A percentile compares a stretch with the other conserved stretches of the same genome.
Evolutionary conservation across 1,140 invertebrate species (phyloP).

Genomic region (Solen grandis): DNA sequence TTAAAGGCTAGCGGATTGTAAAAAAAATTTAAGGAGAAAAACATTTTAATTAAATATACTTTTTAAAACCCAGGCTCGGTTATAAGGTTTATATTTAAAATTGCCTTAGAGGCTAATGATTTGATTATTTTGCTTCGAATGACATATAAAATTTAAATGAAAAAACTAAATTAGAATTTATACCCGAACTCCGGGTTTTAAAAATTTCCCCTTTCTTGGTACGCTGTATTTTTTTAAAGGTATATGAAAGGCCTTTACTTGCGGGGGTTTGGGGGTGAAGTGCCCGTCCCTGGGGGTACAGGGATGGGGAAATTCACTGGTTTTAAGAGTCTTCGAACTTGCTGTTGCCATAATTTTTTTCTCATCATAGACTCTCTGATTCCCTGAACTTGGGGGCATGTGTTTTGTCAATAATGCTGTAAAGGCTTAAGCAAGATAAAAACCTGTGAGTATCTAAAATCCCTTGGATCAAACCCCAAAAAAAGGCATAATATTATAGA

Average conservation of each 20-base stretch:
- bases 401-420: background rate
- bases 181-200: background rate
- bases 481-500: too few relatives aligned
- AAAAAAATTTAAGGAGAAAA: too few relatives aligned
- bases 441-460: constrained; percentile 3
- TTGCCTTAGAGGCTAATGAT: too few relatives aligned
- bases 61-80: too few relatives aligned
- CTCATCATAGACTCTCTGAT: background rate
- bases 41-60: too few relatives aligned
- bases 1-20: too few relatives aligned
- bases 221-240: background rate
- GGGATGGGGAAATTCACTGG: constrained; percentile 7
- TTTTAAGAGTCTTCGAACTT: background rate
- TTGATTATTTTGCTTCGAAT: too few relatives aligned
- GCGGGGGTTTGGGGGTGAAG: background rate
- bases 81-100: too few relatives aligned
- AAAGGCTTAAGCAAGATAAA: constrained; percentile 7
- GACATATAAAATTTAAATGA: too few relatives aligned
- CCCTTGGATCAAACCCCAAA: constrained; percentile 11
- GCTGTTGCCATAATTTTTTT: background rate
- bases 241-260: background rate
- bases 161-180: too few relatives aligned
- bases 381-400: background rate
- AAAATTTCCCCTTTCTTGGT: background rate
- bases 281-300: background rate